Base-by-base conservation (phyloP, 2,113 vertebrate species). In the Aramus guarauna region DNA sequence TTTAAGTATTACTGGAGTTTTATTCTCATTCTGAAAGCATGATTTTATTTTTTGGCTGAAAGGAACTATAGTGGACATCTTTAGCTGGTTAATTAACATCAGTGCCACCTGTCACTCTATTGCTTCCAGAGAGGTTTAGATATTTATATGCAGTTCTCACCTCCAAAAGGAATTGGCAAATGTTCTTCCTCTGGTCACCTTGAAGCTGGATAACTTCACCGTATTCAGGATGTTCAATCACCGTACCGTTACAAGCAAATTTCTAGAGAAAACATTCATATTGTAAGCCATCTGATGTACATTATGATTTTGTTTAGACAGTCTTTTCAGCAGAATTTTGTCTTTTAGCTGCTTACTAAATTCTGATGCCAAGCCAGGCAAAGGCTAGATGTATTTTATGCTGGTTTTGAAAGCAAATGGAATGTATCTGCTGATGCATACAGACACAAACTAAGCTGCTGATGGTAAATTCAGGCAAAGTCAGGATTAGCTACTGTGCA, bases 121-220 rank as follows among this genome's bases (percentile, higher is more conserved):
- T 58, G 30, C 47, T 76, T 94, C 64, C 76, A 82, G 71, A 87
- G 32, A 80, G 23, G 55, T 45, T 55, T 76, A 64, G 50, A 4
- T 60, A 45, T 71, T 69, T 43, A 81, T 80, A 32, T 67, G 52
- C 68, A 73, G 27, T 22, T n/a, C 98, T 98, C 68, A 99, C 98
- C 97, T 99, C 98, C 94, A 98, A 90, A 34, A 99, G 98, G 94
- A 99, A 99, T 37, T 99, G 98, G 97, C 98, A 98, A 86, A 98
- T 98, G 86, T 98, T 99, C 85, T 98, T 99, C 18, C 98, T 98
- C 90, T 99, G 98, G 96, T 99, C 98, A 88, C 98, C 98, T 90
- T 99, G 98, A 82, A 99, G 98, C 97, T 99, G 98, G 96, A 99
- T 99, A 76, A 99, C 98, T 97, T 99, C 98, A 27, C 98, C 98